These are phyloP conservation scores for Drosophila lacertosa DNA, from an alignment of 1,140 invertebrate genomes.

Conservation along the genomic window DNA sequence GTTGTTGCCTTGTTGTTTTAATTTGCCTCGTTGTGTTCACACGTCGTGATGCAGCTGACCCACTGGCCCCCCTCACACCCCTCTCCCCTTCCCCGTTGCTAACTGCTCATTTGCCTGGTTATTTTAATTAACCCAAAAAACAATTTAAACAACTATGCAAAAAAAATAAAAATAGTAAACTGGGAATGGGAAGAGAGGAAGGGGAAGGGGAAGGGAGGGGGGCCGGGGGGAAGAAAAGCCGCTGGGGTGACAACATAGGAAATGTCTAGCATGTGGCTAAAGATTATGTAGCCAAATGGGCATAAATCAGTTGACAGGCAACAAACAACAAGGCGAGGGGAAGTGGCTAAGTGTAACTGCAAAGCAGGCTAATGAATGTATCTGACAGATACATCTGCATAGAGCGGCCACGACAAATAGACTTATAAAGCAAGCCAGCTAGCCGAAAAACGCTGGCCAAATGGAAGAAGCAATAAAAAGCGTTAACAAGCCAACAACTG, in stretches of 20 bases:
- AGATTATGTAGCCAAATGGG: constrained; percentile 60
- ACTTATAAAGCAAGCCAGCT: constrained; percentile 56
- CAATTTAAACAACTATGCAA: constrained; percentile 41
- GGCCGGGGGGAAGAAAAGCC: constrained; percentile 2
- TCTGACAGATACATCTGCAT: constrained; percentile 77
- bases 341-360: constrained; percentile 42
- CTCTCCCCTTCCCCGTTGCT: constrained; percentile 7
- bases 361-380: constrained; percentile 79
- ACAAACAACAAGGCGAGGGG: neutral
- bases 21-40: constrained; percentile 47
- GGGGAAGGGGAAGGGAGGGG: neutral
- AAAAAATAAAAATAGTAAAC: constrained; percentile 40
- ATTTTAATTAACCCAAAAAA: constrained; percentile 73
- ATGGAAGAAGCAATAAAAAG: constrained; percentile 67
- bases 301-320: constrained; percentile 63
- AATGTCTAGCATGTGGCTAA: constrained; percentile 57
- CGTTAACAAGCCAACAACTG: constrained; percentile 70
- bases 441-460: constrained; percentile 40
- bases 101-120: constrained; percentile 72
- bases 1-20: constrained; percentile 16
- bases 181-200: neutral
- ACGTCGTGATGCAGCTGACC: constrained; percentile 46
- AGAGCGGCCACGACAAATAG: constrained; percentile 65
- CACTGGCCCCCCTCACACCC: constrained; percentile 7
- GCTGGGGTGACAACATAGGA: constrained; percentile 71